These are phyloP conservation scores for Abrostola tripartita DNA, from an alignment of 2,888 invertebrate genomes.

Conservation along the genomic window DNA sequence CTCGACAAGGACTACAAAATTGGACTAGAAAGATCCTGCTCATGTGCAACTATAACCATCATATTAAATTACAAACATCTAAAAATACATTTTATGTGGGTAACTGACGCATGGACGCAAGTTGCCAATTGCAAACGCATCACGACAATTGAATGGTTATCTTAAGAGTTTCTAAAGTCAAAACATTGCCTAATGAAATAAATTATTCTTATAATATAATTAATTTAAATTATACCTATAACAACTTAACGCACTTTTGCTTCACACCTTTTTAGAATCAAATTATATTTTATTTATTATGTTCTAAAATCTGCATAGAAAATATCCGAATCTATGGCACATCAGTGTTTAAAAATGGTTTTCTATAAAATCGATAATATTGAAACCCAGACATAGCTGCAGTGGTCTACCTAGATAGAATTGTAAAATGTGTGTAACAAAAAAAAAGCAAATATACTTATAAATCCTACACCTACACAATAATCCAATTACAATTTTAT, in stretches of 20 bases:
- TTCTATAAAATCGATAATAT: slow-evolving; percentile 11
- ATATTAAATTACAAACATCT: slow-evolving; percentile 29
- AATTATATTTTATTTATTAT: background rate
- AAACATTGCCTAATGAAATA: no score
- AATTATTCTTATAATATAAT: background rate
- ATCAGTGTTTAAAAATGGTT: slow-evolving; percentile 4
- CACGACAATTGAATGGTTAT: no score
- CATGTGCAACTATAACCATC: slow-evolving; percentile 38
- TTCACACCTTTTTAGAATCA: slow-evolving; percentile 16
- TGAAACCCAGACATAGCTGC: background rate
- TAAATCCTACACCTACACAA: slow-evolving; percentile 6
- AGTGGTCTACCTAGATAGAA: slow-evolving; percentile 4
- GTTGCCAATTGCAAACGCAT: background rate
- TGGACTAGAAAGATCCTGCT: slow-evolving; percentile 56
- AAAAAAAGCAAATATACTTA: slow-evolving; percentile 8
- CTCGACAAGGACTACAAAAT: slow-evolving; percentile 51
- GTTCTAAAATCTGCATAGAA: background rate
- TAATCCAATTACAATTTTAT: slow-evolving; percentile 35
- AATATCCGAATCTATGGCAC: slow-evolving; percentile 36
- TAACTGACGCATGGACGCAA: slow-evolving; percentile 11
- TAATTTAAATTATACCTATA: slow-evolving; percentile 9
- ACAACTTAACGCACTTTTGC: slow-evolving; percentile 15
- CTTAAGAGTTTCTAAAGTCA: no score
- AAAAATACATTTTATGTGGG: slow-evolving; percentile 33
- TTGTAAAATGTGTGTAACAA: slow-evolving; percentile 11